These are phyloP conservation scores for Anhinga anhinga DNA, from an alignment of 2,113 vertebrate species.

Conservation along the genomic window DNA sequence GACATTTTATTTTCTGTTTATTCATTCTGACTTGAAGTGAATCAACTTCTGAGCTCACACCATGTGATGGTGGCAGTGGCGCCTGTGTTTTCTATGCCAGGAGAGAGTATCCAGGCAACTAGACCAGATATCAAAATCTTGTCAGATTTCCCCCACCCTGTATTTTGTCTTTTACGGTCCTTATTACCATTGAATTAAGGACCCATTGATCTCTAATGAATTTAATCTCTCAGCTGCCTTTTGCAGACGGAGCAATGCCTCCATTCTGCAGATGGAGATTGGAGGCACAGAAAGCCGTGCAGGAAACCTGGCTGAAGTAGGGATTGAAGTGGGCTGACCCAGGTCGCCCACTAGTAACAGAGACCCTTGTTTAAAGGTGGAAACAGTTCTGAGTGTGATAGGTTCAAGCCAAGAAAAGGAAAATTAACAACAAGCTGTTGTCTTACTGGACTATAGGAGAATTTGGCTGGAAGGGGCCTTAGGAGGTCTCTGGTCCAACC, in stretches of 20 bases:
- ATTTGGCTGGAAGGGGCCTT: not conserved
- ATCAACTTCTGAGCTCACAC: constrained; percentile 54
- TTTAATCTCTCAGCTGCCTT: not conserved
- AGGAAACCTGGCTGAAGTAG: not conserved
- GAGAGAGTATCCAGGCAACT: constrained; percentile 64
- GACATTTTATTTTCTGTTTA: constrained; percentile 56
- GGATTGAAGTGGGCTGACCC: not conserved
- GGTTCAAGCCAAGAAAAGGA: not conserved
- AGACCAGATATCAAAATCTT: constrained; percentile 44
- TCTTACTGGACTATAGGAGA: not conserved
- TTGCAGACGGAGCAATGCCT: not conserved
- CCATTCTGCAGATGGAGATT: not conserved
- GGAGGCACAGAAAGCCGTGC: rapidly evolving
- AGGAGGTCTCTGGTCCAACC: not conserved
- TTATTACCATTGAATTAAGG: constrained; percentile 8
- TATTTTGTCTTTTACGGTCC: constrained; percentile 25
- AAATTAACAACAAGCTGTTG: not conserved
- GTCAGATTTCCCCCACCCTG: constrained; percentile 30
- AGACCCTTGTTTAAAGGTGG: not conserved
- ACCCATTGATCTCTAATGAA: not conserved
- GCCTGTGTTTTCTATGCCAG: constrained; percentile 27
- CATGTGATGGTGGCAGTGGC: constrained; percentile 26
- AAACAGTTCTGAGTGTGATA: not conserved
- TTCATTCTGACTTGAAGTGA: constrained; percentile 41
- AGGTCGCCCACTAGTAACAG: not conserved